A percentile compares a stretch with the other conserved stretches of the same genome.
Conservation (phyloP, 2,888 invertebrate species). For the Trichopoda pennipes region DNA sequence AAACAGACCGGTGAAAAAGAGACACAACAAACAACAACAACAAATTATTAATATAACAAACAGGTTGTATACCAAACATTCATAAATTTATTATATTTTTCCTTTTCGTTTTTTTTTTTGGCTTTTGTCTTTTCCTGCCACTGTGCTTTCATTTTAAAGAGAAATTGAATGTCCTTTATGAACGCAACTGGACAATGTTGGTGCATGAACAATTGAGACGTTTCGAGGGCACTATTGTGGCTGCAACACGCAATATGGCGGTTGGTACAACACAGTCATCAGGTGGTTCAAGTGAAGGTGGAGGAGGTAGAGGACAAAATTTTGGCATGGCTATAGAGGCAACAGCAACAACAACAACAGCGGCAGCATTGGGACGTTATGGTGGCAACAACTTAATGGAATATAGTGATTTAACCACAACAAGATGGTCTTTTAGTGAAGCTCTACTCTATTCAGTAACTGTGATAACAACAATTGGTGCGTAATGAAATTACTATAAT, state of each 20-base stretch:
- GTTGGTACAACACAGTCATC: conserved; percentile 28
- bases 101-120: background rate
- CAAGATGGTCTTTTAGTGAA: conserved; percentile 90
- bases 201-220: conserved; percentile 89
- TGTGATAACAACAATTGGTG: conserved; percentile 94
- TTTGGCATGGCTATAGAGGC: conserved; percentile 47
- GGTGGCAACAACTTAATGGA: conserved; percentile 60
- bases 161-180: conserved; percentile 90
- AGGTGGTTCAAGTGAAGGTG: conserved; percentile 21
- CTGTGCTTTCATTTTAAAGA: conserved; percentile 82
- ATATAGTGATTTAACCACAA: conserved; percentile 71
- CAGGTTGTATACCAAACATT: conserved; percentile 23
- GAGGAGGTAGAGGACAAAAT: conserved; percentile 37
- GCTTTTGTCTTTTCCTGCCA: background rate
- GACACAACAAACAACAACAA: background rate
- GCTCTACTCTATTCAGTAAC: conserved; percentile 92
- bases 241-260: conserved; percentile 84
- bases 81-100: conserved; percentile 52
- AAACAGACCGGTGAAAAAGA: conserved; percentile 8
- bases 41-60: background rate
- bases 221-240: conserved; percentile 90
- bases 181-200: conserved; percentile 90
- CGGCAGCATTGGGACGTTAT: conserved; percentile 63
- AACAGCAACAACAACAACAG: conserved; percentile 56
- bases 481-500: conserved; percentile 74